Evolutionary conservation across 1,140 invertebrate species (phyloP).

Genomic region (Coenobita brevimanus): DNA sequence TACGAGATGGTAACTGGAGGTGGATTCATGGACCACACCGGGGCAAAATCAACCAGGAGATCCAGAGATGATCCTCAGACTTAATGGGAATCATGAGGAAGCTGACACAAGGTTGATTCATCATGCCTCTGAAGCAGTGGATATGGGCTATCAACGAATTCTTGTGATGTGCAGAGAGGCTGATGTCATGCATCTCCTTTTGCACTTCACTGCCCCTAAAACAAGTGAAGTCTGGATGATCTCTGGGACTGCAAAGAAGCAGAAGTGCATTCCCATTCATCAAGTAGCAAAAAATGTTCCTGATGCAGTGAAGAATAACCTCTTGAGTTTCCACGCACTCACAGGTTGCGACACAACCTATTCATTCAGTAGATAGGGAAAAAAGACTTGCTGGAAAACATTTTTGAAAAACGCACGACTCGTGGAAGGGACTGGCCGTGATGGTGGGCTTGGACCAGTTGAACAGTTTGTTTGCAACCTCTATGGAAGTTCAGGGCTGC

Average conservation of each 20-base stretch:
- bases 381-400: conserved; percentile 19
- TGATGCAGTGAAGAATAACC: too few relatives aligned
- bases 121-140: neutral
- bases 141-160: too few relatives aligned
- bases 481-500: too few relatives aligned
- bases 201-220: neutral
- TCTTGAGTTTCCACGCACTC: conserved; percentile 10
- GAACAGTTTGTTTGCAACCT: too few relatives aligned
- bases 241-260: conserved; percentile 17
- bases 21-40: neutral
- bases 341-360: conserved; percentile 14
- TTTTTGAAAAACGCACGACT: too few relatives aligned
- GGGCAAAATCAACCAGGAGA: conserved; percentile 10
- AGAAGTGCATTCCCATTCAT: conserved; percentile 5
- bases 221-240: conserved; percentile 22
- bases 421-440: too few relatives aligned
- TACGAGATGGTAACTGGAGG: conserved; percentile 15
- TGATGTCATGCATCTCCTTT: conserved; percentile 13
- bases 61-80: conserved; percentile 15
- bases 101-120: neutral
- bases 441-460: too few relatives aligned
- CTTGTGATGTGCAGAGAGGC: conserved; percentile 8
- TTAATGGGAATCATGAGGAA: conserved; percentile 12
- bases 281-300: neutral
- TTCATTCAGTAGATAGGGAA: conserved; percentile 8